These are phyloP conservation scores for Alectoris magna DNA, from an alignment of 2,797 vertebrate species.

Conservation along the genomic window DNA sequence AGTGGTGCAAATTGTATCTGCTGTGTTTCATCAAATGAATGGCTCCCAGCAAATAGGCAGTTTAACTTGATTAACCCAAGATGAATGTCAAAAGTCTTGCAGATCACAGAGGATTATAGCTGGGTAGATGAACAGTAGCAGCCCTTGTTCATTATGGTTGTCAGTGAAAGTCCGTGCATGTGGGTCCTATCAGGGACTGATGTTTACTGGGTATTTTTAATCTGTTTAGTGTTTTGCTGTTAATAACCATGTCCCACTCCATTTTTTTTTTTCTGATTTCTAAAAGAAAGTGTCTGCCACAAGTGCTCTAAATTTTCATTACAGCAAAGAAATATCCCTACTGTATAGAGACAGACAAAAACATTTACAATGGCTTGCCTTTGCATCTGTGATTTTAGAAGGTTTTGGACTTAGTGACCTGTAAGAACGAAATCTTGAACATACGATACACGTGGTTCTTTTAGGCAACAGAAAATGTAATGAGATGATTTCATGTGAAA, in stretches of 20 bases:
- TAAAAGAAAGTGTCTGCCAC: background rate
- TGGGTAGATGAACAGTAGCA: background rate
- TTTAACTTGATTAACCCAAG: constrained; percentile 68
- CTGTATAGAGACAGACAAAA: background rate
- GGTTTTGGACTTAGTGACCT: background rate
- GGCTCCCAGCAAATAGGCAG: constrained; percentile 51
- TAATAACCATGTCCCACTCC: fast-evolving
- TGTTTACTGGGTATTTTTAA: background rate
- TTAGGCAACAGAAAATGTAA: background rate
- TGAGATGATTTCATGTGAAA: background rate
- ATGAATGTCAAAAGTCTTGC: constrained; percentile 51
- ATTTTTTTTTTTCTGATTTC: background rate
- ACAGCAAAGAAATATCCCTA: background rate
- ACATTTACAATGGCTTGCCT: background rate
- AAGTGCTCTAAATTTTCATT: background rate
- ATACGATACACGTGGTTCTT: background rate
- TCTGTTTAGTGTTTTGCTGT: background rate
- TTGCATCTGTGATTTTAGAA: background rate
- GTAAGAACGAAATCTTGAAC: background rate
- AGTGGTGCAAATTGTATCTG: constrained; percentile 30
- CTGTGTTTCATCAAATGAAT: constrained; percentile 68
- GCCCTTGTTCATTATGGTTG: background rate
- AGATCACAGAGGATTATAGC: constrained; percentile 47
- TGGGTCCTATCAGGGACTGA: background rate
- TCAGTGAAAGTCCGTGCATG: background rate